Evolutionary conservation across 2,888 invertebrate genomes (phyloP).

Genomic region (Cryptus armator): DNA sequence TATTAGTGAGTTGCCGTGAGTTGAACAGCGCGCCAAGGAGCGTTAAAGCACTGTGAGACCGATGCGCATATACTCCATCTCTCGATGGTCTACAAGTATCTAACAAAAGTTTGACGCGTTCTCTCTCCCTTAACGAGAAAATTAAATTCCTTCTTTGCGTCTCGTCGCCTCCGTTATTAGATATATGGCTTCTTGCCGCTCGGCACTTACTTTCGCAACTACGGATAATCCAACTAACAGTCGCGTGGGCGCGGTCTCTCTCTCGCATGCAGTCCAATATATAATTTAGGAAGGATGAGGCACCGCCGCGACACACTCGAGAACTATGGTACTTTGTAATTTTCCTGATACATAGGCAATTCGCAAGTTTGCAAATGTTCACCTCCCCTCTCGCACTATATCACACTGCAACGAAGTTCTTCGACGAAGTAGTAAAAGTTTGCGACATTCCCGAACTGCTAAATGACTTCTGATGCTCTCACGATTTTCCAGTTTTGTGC

Average conservation of each 20-base stretch:
- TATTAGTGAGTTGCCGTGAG: slow-evolving; percentile 23
- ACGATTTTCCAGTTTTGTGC: not conserved
- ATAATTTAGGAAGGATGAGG: not conserved
- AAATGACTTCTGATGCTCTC: not conserved
- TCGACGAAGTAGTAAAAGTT: not conserved
- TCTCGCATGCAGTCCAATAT: not conserved
- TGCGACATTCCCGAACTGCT: not conserved
- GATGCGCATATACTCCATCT: not conserved
- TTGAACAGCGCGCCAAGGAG: not conserved
- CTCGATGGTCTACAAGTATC: not conserved
- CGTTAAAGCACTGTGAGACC: not conserved
- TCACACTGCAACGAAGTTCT: not conserved
- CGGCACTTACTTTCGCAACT: slow-evolving; percentile 17
- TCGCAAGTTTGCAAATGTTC: not conserved
- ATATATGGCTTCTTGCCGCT: slow-evolving; percentile 7
- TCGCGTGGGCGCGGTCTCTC: not conserved
- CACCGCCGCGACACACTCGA: not conserved
- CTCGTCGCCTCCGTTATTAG: slow-evolving; percentile 27
- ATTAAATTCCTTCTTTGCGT: slow-evolving; percentile 52
- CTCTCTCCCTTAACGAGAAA: slow-evolving; percentile 4
- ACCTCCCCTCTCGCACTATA: not conserved
- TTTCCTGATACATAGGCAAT: not conserved
- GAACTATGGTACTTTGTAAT: not conserved
- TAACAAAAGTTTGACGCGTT: slow-evolving; percentile 44
- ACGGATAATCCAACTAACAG: not conserved